Percentiles rank a stretch among this genome's conserved stretches.
These are phyloP conservation scores for Orchesellides sinensis DNA, from an alignment of 2,888 invertebrate genomes.

Conservation along the genomic window DNA sequence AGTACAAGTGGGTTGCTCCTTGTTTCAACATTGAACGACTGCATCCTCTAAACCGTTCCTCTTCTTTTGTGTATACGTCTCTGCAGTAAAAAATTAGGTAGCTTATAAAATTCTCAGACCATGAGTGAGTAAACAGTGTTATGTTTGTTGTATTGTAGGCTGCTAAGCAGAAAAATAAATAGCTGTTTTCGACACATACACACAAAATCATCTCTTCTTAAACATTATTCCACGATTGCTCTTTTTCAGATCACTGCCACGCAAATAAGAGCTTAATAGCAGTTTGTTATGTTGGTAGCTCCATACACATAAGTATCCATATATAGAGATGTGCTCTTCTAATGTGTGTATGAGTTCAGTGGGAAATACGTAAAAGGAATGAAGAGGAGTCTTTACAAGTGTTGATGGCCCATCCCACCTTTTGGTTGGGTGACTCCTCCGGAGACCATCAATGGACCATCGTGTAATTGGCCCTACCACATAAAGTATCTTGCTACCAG, in stretches of 20 bases:
- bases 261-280: neutral
- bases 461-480: conserved; percentile 71
- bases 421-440: conserved; percentile 66
- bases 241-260: neutral
- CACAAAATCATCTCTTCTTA: too few relatives aligned
- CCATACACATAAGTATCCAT: too few relatives aligned
- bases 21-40: conserved; percentile 15
- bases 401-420: conserved; percentile 53
- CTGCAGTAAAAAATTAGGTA: too few relatives aligned
- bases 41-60: too few relatives aligned
- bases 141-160: too few relatives aligned
- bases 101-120: too few relatives aligned
- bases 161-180: too few relatives aligned
- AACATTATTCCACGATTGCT: neutral
- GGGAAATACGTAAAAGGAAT: conserved; percentile 26
- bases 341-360: neutral
- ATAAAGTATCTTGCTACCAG: conserved; percentile 26
- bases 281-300: too few relatives aligned
- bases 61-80: neutral
- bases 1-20: conserved; percentile 14
- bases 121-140: too few relatives aligned
- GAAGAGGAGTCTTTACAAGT: conserved; percentile 29
- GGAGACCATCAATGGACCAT: conserved; percentile 65
- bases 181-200: too few relatives aligned
- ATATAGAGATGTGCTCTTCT: neutral